Base-by-base conservation (phyloP, 1,140 invertebrate species). In the Drosophila aff. region DNA sequence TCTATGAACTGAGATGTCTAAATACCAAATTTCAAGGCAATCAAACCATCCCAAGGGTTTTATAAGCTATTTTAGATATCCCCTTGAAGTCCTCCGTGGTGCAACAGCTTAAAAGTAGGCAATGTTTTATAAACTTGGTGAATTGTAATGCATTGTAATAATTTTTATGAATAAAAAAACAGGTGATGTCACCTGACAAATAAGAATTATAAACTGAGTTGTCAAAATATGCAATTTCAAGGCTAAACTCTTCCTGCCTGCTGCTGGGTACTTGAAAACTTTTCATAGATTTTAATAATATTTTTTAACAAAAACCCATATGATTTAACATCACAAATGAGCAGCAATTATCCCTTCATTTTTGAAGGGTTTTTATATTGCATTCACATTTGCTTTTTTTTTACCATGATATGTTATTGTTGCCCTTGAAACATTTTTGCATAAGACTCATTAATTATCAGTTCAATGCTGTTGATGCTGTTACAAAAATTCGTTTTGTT, bases 371-470 rank as follows among this genome's bases (percentile, higher is more conserved):
- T 36, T 55, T 15, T 15, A 21, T 18, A 36, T 31, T 21, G 3
- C 8, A 57, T 15, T 28, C 6, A 46, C 4, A 21, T 15, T 21
- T 4, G 0, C 8, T 10, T 0, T 31, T 4, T 21, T 16, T 46
- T 62, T 21, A 57, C 23, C 3, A 23, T 57, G 5, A 26, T n/a
- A 40, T 57, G 21, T 57, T 26, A 26, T 26, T 11, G 9, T 26
- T 11, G 15, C 15, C 9, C 53, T n/a, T 55, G 53, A 55, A 55
- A 33, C 33, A 53, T 65, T 43, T 67, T 74, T 47, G 36, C 55
- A 73, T 33, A 61, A 74, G 50, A 52, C 63, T 68, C 81, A 77
- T 81, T 66, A 78, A 61, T 82, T 73, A 67, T 16, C 36, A 38
- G 62, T 38, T 38, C 57, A 40, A 60, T 60, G 66, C 57, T 63